Evolutionary conservation across 2,113 vertebrate genomes (phyloP).

Genomic region (Fregata magnificens): DNA sequence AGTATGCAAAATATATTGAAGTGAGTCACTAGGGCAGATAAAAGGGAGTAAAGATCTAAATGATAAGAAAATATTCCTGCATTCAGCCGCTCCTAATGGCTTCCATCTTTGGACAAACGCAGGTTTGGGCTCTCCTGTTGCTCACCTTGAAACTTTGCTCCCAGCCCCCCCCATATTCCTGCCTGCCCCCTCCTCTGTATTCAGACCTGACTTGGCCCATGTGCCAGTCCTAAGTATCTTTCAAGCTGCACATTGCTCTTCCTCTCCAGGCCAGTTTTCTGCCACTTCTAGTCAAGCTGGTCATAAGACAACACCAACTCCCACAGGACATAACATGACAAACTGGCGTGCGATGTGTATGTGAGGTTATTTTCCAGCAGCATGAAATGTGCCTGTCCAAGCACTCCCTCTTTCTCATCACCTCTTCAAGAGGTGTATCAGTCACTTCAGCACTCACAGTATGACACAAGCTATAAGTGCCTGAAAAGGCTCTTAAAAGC

Average conservation of each 20-base stretch:
- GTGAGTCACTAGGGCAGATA: background rate
- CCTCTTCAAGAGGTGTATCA: background rate
- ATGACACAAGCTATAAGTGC: background rate
- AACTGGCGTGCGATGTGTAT: fast-evolving
- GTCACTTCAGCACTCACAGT: background rate
- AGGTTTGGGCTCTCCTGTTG: background rate
- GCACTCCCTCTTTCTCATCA: background rate
- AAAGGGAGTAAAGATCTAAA: background rate
- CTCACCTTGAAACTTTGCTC: background rate
- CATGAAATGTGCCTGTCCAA: background rate
- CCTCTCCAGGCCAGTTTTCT: background rate
- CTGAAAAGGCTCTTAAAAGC: background rate
- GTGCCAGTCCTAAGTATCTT: background rate
- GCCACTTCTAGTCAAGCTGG: background rate
- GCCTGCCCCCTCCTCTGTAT: background rate
- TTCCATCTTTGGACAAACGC: background rate
- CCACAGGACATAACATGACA: background rate
- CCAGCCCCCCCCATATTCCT: background rate
- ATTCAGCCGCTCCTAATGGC: background rate
- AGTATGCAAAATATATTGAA: background rate
- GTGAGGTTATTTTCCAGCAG: background rate
- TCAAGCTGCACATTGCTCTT: background rate
- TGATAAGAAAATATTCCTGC: background rate
- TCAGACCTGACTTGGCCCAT: background rate
- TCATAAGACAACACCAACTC: background rate